A percentile compares a stretch with the other conserved stretches of the same genome.
Evolutionary conservation across 2,797 vertebrate species (phyloP).

Genomic region (Melanotaenia boesemani): DNA sequence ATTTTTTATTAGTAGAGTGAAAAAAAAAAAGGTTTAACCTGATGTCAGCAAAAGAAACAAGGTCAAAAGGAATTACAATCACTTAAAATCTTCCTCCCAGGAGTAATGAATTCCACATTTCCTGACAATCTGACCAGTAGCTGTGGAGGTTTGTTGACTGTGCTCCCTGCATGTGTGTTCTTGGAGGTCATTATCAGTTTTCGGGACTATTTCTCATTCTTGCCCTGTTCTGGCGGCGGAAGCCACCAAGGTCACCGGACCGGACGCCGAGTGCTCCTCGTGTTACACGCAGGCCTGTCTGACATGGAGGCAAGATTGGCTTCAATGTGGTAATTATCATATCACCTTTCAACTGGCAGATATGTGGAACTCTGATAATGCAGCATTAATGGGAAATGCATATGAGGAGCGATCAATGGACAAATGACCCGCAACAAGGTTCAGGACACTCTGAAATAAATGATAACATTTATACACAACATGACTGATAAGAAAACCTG

Average conservation of each 20-base stretch:
- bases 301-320: conserved; percentile 48
- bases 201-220: conserved; percentile 55
- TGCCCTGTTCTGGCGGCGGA: conserved; percentile 30
- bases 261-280: conserved; percentile 52
- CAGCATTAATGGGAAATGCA: conserved; percentile 80
- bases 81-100: background rate
- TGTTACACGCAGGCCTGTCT: conserved; percentile 62
- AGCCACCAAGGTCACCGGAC: conserved; percentile 72
- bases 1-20: too few species aligned
- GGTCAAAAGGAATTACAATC: conserved; percentile 2
- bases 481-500: background rate
- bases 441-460: conserved; percentile 49
- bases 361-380: conserved; percentile 74
- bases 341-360: conserved; percentile 79
- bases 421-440: conserved; percentile 65
- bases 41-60: background rate
- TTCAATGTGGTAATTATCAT: conserved; percentile 72
- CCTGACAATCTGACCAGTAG: conserved; percentile 2
- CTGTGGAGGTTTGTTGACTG: background rate
- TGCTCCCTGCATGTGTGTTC: background rate
- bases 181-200: conserved; percentile 50
- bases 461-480: conserved; percentile 27
- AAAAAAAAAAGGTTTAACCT: background rate
- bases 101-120: conserved; percentile 9
- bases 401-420: conserved; percentile 70